phyloP scores from a whole-genome alignment of 2,113 vertebrate genomes.

The Rafetus swinhoei region DNA sequence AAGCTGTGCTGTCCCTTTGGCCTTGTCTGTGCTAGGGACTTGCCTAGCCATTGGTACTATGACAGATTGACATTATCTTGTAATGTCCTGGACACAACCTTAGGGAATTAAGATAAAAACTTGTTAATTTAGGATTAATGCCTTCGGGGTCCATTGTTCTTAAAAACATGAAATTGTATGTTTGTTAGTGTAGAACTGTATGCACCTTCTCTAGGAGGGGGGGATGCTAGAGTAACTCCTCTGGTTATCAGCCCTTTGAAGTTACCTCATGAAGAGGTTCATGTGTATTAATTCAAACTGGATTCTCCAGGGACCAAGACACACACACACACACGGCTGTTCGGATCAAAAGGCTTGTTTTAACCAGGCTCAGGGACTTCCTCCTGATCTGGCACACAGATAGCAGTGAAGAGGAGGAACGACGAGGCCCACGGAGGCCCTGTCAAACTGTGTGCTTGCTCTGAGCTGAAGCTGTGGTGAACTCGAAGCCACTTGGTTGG shows the following conservation, averaged over 20 bases:
- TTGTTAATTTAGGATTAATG: not conserved
- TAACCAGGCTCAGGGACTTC: not conserved
- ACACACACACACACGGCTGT: too few species aligned
- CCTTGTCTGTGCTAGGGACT: fast-evolving
- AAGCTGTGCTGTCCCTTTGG: fast-evolving
- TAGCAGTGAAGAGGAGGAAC: not conserved
- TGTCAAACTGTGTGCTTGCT: not conserved
- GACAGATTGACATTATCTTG: not conserved
- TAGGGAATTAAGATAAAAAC: not conserved
- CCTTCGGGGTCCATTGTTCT: not conserved
- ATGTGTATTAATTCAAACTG: not conserved
- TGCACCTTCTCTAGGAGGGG: not conserved
- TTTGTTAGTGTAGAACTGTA: not conserved
- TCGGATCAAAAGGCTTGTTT: not conserved
- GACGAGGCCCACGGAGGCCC: not conserved
- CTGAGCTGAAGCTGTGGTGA: not conserved
- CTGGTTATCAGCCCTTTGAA: not conserved
- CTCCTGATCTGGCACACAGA: not conserved
- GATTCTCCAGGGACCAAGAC: not conserved
- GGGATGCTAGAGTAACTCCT: too few species aligned
- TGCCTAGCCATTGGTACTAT: not conserved
- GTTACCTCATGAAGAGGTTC: not conserved
- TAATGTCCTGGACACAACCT: not conserved
- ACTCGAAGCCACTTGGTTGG: not conserved
- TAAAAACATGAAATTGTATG: not conserved